Conservation (phyloP, 2,888 invertebrate species). For the Netelia melanura region DNA sequence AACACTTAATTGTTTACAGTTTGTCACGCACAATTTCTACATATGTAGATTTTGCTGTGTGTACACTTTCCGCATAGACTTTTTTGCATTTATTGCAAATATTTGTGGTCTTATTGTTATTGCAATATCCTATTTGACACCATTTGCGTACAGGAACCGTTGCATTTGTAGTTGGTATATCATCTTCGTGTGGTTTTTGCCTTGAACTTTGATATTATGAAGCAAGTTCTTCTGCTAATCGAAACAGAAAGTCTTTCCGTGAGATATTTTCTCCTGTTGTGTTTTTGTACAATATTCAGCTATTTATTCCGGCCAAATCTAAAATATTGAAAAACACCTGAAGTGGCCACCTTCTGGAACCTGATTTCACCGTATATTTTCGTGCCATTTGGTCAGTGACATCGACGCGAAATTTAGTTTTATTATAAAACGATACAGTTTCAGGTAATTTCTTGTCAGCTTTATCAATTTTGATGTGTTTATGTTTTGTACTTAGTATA, state of each 20-base stretch:
- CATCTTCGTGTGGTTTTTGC: constrained; percentile 65
- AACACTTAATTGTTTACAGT: constrained; percentile 49
- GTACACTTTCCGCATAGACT: constrained; percentile 49
- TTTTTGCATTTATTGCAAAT: constrained; percentile 47
- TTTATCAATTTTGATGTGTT: constrained; percentile 72
- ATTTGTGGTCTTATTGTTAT: no score
- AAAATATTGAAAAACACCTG: no score
- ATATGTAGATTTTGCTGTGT: constrained; percentile 40
- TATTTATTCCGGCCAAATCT: constrained; percentile 72
- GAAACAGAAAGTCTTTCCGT: constrained; percentile 72
- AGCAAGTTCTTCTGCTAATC: constrained; percentile 66
- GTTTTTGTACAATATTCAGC: constrained; percentile 74
- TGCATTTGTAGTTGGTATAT: constrained; percentile 62
- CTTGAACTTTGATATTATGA: constrained; percentile 59
- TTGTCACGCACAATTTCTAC: constrained; percentile 47
- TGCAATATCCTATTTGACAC: no score
- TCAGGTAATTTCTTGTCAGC: constrained; percentile 72
- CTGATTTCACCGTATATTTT: no score
- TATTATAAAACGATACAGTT: constrained; percentile 74
- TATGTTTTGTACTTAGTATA: constrained; percentile 73
- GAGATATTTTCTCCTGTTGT: constrained; percentile 61
- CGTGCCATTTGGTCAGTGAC: constrained; percentile 75
- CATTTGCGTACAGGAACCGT: constrained; percentile 46
- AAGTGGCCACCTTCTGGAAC: no score
- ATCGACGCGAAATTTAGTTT: constrained; percentile 71